Evolutionary conservation across 2,797 vertebrate species (phyloP), one percentile per base, ranked within the genome.

Genomic region (Helostoma temminkii): DNA sequence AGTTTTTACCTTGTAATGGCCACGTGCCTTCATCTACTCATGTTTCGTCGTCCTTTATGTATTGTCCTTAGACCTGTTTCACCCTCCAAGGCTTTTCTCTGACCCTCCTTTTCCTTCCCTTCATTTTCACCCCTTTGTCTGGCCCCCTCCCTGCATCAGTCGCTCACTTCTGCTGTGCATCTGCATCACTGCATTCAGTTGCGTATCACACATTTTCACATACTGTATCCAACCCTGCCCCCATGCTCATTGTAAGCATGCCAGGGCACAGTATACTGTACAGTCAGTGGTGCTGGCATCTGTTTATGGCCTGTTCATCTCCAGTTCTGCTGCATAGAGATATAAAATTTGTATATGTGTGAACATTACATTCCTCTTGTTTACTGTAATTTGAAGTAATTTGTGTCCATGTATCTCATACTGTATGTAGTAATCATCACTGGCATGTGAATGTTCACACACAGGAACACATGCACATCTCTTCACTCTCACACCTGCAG

Each of bases 401-500:
- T 28, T 7, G 9, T 0, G 1, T 62, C 71, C 54, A 30, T 59
- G 19, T 49, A 28, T 59, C 57, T n/a, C n/a, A n/a, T n/a, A n/a
- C 39, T 30, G 41, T 63, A 63, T 43, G 57, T 41, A 71, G 45
- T 19, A 22, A 30, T 37, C n/a, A 30, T 61, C 43, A 39, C 6
- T 32, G 36, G 49, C 49, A 8, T 19, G 49, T 34, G 46, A 39
- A 48, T 25, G 18, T 18, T 7, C 71, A 34, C 28, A 50, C 54
- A 37, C 56, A n/a, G 12, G 49, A 21, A 59, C 53, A 58, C 63
- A 43, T 5, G 16, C 63, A 47, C 59, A 61, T 60, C 37, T 39
- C 19, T 56, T 54, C n/a, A 49, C 71, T 80, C 72, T 71, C 46
- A 42, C 24, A 57, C 70, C 11, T 2, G 52, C 63, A 76, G 73